Evolutionary conservation across 1,140 invertebrate species (phyloP), one percentile per base, ranked within the genome.

Genomic region (Mactra quadrangularis): DNA sequence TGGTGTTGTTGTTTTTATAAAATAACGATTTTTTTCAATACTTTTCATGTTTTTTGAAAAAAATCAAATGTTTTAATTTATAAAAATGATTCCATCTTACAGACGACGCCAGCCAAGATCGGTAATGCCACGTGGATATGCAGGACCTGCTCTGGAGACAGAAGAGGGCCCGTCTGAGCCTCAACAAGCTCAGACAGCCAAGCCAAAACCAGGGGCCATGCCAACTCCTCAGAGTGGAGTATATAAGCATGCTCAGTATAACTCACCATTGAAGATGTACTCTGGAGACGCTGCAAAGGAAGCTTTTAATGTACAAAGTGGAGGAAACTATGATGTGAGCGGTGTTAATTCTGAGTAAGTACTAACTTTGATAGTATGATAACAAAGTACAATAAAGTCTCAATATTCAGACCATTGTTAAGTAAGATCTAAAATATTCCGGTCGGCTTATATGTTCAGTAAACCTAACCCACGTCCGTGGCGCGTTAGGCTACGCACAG

Each of bases 171-270:
- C 31, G 15, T 35, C 57, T 19, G 35, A 76, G 19, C 47, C 81
- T 29, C 82, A 77, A 66, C 75, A 66, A n/a, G 52, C 82, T 2
- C 59, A 62, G 50, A 15, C 19, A 31, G 60, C 70, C 31, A 81
- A 71, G 60, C 52, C 64, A n/a, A 81, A 71, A 35, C 77, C 77
- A 19, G 70, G 72, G 13, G 81, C 72, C 13, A 41, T 64, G 62
- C 71, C 72, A 17, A 59, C 64, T 25, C 72, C 72, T 15, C 60
- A 75, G 3, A 74, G 41, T 27, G 77, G 81, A 1, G 81, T 78
- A 4, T 87, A 87, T 41, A 85, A 78, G 64, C 86, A 87, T 53
- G 82, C 85, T 13, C 86, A 87, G 38, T 87, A 87, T 41, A 87
- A 87, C 47, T 86, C 85, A 4, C 86, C 86, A 19, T 53, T 87